phyloP scores from a whole-genome alignment of 2,888 invertebrate genomes.

The Platypus cylindrus region DNA sequence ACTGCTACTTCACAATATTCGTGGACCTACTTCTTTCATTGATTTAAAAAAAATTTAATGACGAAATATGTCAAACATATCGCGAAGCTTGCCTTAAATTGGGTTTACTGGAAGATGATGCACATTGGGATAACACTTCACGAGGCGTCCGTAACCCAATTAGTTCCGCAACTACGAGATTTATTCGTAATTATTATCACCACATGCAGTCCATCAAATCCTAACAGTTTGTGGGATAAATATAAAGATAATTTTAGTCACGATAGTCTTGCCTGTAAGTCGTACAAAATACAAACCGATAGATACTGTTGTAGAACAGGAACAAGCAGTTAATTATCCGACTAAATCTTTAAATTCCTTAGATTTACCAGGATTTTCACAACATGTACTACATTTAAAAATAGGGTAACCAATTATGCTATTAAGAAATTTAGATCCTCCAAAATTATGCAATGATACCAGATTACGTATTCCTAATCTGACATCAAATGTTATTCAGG shows the following conservation, averaged over 20 bases:
- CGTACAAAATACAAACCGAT: no score
- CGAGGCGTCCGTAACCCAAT: constrained; percentile 13
- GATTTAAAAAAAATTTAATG: constrained; percentile 29
- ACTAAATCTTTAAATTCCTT: no score
- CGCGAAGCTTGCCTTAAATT: constrained; percentile 22
- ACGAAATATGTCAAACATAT: constrained; percentile 24
- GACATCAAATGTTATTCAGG: no score
- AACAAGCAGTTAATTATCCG: no score
- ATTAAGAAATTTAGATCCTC: no score
- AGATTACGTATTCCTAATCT: no score
- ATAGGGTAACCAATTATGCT: no score
- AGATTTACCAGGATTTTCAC: no score
- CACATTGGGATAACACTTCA: constrained; percentile 18
- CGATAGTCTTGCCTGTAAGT: no score
- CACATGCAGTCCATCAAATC: constrained; percentile 17
- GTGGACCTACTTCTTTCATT: constrained; percentile 25
- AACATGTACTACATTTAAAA: no score
- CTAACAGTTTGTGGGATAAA: constrained; percentile 18
- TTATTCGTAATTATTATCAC: constrained; percentile 19
- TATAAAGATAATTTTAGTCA: constrained; percentile 19
- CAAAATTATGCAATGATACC: no score
- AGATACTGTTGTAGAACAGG: no score
- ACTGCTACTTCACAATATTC: constrained; percentile 23
- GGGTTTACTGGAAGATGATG: constrained; percentile 21
- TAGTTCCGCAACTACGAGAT: not conserved